Conservation (phyloP, 2,113 vertebrate species). For the Psittacus erithacus region DNA sequence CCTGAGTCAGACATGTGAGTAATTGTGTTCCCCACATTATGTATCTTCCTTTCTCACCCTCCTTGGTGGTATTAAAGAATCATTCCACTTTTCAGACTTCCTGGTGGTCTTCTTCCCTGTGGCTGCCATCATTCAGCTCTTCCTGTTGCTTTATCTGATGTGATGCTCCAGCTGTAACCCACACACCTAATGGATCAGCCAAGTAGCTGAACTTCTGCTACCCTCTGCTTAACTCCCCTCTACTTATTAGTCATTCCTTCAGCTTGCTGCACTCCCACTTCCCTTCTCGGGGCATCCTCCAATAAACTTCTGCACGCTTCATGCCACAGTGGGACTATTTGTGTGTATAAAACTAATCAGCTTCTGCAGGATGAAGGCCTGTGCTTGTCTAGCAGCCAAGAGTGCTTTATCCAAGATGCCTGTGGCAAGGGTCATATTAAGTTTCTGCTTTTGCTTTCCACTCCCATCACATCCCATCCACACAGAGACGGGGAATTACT, state of each 20-base stretch:
- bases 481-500: not conserved
- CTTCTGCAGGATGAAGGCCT: not conserved
- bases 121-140: not conserved
- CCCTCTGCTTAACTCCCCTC: not conserved
- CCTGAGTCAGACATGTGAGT: constrained; percentile 15
- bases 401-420: not conserved
- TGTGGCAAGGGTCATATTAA: not conserved
- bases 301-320: not conserved
- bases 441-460: constrained; percentile 1
- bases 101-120: not conserved
- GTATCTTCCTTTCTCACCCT: not conserved
- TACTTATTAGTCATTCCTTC: not conserved
- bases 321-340: not conserved
- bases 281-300: not conserved
- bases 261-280: constrained; percentile 1
- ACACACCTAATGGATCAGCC: not conserved
- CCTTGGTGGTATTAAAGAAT: not conserved
- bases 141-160: constrained; percentile 13
- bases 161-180: not conserved
- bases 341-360: not conserved
- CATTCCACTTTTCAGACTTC: not conserved
- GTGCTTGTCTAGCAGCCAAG: not conserved
- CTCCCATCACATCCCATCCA: not conserved
- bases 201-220: not conserved
- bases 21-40: not conserved